phyloP scores from a whole-genome alignment of 2,113 vertebrate genomes.

The Crypturellus undulatus region DNA sequence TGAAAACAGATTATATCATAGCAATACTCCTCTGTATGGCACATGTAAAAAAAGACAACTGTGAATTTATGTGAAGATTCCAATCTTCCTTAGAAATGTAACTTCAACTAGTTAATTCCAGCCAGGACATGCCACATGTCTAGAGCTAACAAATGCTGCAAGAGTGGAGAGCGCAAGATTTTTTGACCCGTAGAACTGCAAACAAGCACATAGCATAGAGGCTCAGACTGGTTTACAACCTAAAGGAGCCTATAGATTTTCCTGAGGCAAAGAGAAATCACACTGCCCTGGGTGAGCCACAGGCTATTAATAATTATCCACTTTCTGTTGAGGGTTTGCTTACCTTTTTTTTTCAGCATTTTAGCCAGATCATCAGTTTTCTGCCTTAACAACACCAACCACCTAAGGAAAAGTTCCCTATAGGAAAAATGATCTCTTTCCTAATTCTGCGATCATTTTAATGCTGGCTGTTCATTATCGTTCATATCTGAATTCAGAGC shows the following conservation, averaged over 20 bases:
- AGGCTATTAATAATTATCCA: not conserved
- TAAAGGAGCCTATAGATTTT: not conserved
- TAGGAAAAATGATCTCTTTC: not conserved
- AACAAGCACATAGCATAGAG: not conserved
- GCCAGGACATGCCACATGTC: not conserved
- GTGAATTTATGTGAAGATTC: not conserved
- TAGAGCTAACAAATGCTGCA: not conserved
- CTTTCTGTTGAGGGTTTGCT: not conserved
- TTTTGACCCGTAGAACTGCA: not conserved
- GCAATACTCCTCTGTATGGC: not conserved
- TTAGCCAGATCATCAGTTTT: not conserved
- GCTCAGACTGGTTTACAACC: not conserved
- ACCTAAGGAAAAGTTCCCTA: not conserved
- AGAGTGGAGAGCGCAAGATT: rapidly evolving
- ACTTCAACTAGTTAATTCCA: not conserved
- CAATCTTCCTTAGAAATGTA: not conserved
- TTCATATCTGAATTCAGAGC: not conserved
- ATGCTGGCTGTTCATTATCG: not conserved
- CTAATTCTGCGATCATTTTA: not conserved
- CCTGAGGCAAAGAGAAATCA: not conserved
- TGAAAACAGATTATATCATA: not conserved
- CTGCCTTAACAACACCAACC: not conserved
- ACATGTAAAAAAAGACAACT: not conserved
- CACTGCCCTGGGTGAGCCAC: not conserved
- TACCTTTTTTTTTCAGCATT: not conserved